Evolutionary conservation across 2,797 vertebrate genomes (phyloP).

Genomic region (Pseudochromis fuscus): DNA sequence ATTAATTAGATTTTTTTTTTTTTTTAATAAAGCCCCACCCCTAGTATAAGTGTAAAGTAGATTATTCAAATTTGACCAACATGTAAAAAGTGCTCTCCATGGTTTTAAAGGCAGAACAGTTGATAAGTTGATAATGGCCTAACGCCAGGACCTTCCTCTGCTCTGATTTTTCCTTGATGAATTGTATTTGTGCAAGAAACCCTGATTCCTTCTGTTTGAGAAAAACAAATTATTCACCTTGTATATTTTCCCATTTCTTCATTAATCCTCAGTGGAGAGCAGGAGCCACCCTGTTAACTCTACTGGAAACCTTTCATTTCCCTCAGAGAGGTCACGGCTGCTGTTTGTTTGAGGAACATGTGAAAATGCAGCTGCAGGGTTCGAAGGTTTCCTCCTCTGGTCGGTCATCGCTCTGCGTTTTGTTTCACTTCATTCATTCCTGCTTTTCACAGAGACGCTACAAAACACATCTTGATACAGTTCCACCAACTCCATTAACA

Average conservation of each 20-base stretch:
- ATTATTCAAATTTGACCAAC: too few relatives aligned
- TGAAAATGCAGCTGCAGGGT: conserved; percentile 35
- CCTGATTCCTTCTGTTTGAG: conserved; percentile 20
- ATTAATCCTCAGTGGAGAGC: conserved; percentile 41
- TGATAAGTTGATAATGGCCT: conserved; percentile 33
- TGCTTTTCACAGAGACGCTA: conserved; percentile 4
- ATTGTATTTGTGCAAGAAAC: conserved; percentile 28
- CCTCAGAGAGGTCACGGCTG: conserved; percentile 22
- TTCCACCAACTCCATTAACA: conserved; percentile 63
- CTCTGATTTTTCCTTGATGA: conserved; percentile 14
- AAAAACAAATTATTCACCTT: conserved; percentile 31
- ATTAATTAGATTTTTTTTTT: too few relatives aligned
- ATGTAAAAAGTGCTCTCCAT: too few relatives aligned
- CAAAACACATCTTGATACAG: conserved; percentile 49
- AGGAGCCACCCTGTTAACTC: conserved; percentile 44
- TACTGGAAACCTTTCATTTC: conserved; percentile 54
- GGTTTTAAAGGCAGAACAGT: not conserved
- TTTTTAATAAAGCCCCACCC: too few relatives aligned
- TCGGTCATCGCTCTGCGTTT: conserved; percentile 34
- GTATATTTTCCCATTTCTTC: conserved; percentile 30
- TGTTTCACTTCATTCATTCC: conserved; percentile 1
- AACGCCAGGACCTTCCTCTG: conserved; percentile 35
- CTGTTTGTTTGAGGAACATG: not conserved
- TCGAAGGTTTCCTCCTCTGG: conserved; percentile 10
- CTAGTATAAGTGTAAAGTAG: not conserved